Conservation (phyloP, 1,140 invertebrate species). For the Mylabris phalerata region DNA sequence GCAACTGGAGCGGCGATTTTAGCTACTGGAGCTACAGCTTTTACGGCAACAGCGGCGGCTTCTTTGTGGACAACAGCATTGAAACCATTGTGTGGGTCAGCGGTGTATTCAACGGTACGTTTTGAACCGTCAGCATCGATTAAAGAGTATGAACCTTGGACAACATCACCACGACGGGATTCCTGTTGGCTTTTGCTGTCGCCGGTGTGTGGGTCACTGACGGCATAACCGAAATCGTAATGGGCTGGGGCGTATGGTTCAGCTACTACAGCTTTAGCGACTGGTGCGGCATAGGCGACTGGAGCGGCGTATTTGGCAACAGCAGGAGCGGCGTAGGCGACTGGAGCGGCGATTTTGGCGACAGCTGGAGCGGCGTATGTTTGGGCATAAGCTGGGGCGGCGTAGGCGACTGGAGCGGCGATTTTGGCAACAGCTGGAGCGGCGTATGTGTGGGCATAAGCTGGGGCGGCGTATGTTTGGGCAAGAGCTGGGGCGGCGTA, state of each 20-base stretch:
- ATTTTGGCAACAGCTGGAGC: slow-evolving; percentile 1
- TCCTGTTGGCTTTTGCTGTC: slow-evolving; percentile 31
- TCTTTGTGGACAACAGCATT: slow-evolving; percentile 45
- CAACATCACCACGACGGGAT: slow-evolving; percentile 28
- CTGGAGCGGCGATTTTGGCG: slow-evolving; percentile 10
- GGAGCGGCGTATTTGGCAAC: slow-evolving; percentile 20
- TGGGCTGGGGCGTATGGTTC: slow-evolving; percentile 26
- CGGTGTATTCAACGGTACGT: slow-evolving; percentile 47
- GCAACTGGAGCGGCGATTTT: slow-evolving; percentile 24
- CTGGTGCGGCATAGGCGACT: slow-evolving; percentile 35
- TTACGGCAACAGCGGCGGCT: slow-evolving; percentile 27
- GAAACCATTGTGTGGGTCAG: slow-evolving; percentile 46
- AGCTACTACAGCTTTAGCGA: slow-evolving; percentile 35
- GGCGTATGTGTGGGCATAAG: neutral
- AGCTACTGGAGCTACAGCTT: slow-evolving; percentile 35
- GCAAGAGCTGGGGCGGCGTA: slow-evolving; percentile 4
- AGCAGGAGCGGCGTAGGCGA: slow-evolving; percentile 36
- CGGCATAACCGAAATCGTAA: slow-evolving; percentile 28
- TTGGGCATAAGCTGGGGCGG: neutral
- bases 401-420: neutral
- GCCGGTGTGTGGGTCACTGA: slow-evolving; percentile 48
- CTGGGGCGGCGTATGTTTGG: slow-evolving; percentile 8
- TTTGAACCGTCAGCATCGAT: slow-evolving; percentile 49
- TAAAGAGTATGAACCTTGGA: slow-evolving; percentile 34
- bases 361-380: slow-evolving; percentile 4